phyloP scores from a whole-genome alignment of 2,888 invertebrate genomes.

The Anthophora plumipes region DNA sequence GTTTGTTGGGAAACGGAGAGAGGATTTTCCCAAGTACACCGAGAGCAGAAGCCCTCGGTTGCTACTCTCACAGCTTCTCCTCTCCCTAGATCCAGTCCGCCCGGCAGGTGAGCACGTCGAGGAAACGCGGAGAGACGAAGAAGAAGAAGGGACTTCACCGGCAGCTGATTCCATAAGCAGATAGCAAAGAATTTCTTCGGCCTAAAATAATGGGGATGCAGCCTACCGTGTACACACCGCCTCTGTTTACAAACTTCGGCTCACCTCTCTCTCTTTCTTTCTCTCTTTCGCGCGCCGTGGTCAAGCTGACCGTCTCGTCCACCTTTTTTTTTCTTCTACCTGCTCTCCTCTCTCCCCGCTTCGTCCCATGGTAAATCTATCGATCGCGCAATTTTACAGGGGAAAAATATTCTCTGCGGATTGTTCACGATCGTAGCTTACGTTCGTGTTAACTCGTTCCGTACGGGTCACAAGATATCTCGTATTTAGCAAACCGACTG shows the following conservation, averaged over 20 bases:
- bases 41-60: constrained; percentile 2
- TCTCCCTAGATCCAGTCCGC: constrained; percentile 38
- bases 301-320: not conserved
- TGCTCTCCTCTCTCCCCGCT: constrained; percentile 5
- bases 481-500: too few relatives aligned
- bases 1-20: constrained; percentile 59
- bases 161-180: constrained; percentile 84
- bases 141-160: constrained; percentile 59
- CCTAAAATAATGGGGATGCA: constrained; percentile 81
- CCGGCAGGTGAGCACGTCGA: constrained; percentile 78
- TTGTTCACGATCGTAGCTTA: not conserved
- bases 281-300: not conserved
- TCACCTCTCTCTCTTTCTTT: constrained; percentile 29
- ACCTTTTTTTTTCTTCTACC: constrained; percentile 42
- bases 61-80: constrained; percentile 40
- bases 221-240: constrained; percentile 79
- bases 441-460: too few relatives aligned
- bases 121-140: constrained; percentile 51
- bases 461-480: too few relatives aligned
- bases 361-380: not conserved
- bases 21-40: constrained; percentile 64
- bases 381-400: constrained; percentile 26
- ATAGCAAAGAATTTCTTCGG: constrained; percentile 78
- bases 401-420: constrained; percentile 2
- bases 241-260: constrained; percentile 78